Percentiles rank a stretch among this genome's conserved stretches.
These are phyloP conservation scores for Eupithecia exiguata DNA, from an alignment of 2,888 invertebrate genomes.

Conservation along the genomic window DNA sequence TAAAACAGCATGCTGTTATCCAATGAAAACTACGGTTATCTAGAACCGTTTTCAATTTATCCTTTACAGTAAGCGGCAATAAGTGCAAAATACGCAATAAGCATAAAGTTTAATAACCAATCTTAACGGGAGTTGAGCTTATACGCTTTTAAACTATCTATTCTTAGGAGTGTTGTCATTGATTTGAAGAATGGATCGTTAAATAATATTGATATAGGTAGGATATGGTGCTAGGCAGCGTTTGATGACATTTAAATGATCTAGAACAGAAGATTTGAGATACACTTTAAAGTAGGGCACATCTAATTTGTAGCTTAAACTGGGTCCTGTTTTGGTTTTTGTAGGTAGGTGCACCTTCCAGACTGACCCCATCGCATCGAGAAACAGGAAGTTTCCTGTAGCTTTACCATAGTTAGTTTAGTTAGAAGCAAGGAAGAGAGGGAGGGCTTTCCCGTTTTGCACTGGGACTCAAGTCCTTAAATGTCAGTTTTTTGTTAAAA, in stretches of 20 bases:
- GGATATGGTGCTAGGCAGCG: neutral
- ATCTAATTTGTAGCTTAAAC: neutral
- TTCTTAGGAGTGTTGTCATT: conserved; percentile 27
- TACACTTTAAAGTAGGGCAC: neutral
- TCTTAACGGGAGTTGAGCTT: neutral
- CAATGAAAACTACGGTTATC: neutral
- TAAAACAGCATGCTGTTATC: neutral
- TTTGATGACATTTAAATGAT: neutral
- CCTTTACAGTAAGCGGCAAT: neutral
- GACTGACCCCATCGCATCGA: neutral
- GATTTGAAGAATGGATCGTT: conserved; percentile 42
- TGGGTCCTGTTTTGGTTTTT: neutral
- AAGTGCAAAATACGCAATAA: conserved; percentile 10
- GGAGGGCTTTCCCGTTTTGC: neutral
- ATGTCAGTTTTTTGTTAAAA: too few relatives aligned
- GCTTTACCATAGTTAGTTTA: too few relatives aligned
- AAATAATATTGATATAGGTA: conserved; percentile 37
- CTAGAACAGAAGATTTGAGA: neutral
- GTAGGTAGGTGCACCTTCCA: neutral
- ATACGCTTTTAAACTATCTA: neutral
- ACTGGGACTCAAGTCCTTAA: neutral
- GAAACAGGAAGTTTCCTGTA: neutral
- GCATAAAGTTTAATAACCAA: neutral
- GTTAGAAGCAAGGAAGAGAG: neutral
- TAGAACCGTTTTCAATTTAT: conserved; percentile 1